Percentiles rank a stretch among this genome's conserved stretches.
phyloP scores from a whole-genome alignment of 2,113 vertebrate genomes.

The Rhynchomys soricoides region DNA sequence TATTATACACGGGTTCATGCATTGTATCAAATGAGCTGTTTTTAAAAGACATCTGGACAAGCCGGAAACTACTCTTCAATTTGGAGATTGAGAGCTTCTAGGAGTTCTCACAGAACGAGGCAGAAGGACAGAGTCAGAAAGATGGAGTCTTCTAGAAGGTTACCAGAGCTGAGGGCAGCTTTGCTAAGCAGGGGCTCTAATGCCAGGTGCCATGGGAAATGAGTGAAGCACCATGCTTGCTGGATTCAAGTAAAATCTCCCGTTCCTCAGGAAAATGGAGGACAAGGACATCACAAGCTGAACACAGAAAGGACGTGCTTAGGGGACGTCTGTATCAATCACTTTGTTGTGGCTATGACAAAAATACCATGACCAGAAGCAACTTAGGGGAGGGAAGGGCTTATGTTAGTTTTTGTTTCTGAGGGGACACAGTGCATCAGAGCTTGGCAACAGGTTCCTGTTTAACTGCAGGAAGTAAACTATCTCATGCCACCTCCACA shows the following conservation, averaged over 20 bases:
- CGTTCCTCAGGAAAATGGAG: not conserved
- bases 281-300: not conserved
- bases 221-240: rapidly evolving
- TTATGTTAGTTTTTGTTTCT: not conserved
- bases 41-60: not conserved
- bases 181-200: rapidly evolving
- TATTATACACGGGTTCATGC: rapidly evolving
- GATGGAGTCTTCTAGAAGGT: not conserved
- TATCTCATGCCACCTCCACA: not conserved
- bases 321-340: not conserved
- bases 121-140: not conserved
- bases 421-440: not conserved
- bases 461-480: not conserved
- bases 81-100: not conserved
- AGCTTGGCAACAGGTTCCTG: not conserved
- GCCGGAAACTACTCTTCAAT: not conserved
- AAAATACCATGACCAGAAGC: not conserved
- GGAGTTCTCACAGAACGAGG: rapidly evolving
- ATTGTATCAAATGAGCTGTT: rapidly evolving
- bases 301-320: not conserved
- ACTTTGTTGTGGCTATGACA: not conserved
- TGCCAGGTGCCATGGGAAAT: rapidly evolving
- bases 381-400: not conserved
- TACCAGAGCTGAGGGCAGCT: no score
- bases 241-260: no score